phyloP scores from a whole-genome alignment of 2,888 invertebrate genomes.

The Bombylius major region DNA sequence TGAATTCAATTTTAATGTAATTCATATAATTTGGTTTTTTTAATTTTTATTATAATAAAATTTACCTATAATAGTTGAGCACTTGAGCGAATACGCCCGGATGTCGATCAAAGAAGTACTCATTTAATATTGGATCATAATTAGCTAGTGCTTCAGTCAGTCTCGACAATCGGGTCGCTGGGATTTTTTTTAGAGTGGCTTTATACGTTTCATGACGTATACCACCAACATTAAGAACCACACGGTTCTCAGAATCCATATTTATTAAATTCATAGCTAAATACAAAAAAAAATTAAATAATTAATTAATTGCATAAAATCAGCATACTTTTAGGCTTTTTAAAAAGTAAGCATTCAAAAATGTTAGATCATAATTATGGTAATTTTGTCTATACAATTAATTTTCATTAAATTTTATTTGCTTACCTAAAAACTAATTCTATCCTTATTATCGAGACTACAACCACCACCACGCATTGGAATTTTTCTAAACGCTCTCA shows the following conservation, averaged over 20 bases:
- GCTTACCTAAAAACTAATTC: constrained; percentile 11
- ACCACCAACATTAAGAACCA: constrained; percentile 96
- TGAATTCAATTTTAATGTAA: too few relatives aligned
- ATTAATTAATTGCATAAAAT: too few relatives aligned
- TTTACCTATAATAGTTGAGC: constrained; percentile 87
- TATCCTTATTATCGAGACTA: constrained; percentile 4
- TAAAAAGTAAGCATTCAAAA: too few relatives aligned
- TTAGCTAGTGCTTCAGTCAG: constrained; percentile 95
- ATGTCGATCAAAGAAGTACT: constrained; percentile 98
- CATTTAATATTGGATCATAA: constrained; percentile 98
- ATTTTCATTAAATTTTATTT: too few relatives aligned
- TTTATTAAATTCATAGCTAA: constrained; percentile 76
- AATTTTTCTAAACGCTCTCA: constrained; percentile 14
- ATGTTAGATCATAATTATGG: too few relatives aligned
- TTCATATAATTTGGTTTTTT: too few relatives aligned
- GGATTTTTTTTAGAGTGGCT: constrained; percentile 93
- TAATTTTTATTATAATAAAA: too few relatives aligned
- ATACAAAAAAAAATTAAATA: constrained; percentile 4
- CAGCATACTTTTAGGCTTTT: too few relatives aligned
- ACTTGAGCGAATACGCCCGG: constrained; percentile 95
- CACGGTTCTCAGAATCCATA: constrained; percentile 96
- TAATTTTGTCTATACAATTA: too few relatives aligned
- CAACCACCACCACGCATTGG: constrained; percentile 9
- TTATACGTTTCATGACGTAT: constrained; percentile 95
- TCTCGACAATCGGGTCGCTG: constrained; percentile 85